Evolutionary conservation across 2,888 invertebrate species (phyloP).

Genomic region (Metalampra italica): DNA sequence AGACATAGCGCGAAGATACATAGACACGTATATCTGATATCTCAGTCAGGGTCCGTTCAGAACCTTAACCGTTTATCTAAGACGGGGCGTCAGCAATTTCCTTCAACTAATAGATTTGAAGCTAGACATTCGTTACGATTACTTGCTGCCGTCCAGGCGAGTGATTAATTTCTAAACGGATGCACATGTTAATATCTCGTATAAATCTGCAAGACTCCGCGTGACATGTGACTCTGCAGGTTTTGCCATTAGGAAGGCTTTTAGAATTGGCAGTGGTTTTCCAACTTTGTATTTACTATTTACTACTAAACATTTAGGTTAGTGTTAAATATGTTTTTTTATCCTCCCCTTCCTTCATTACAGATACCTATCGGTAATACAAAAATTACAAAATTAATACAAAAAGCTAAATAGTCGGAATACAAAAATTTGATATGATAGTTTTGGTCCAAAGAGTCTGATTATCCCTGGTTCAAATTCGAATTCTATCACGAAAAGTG

Average conservation of each 20-base stretch:
- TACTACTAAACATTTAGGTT: too few relatives aligned
- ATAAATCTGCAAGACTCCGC: constrained; percentile 31
- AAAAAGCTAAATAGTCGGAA: too few relatives aligned
- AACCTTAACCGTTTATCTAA: constrained; percentile 57
- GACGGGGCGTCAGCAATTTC: constrained; percentile 70
- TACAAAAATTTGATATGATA: too few relatives aligned
- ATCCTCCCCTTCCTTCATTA: too few relatives aligned
- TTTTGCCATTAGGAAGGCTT: background rate
- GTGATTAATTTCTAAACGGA: constrained; percentile 57
- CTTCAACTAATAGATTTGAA: constrained; percentile 65
- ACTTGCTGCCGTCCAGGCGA: constrained; percentile 35
- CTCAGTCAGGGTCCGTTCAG: constrained; percentile 13
- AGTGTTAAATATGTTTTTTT: too few relatives aligned
- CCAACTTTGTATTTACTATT: background rate
- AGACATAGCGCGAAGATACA: background rate
- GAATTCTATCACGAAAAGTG: too few relatives aligned
- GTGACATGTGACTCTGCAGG: constrained; percentile 10
- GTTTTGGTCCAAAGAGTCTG: too few relatives aligned
- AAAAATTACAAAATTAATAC: too few relatives aligned
- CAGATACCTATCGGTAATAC: too few relatives aligned
- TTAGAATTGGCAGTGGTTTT: background rate
- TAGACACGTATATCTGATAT: background rate
- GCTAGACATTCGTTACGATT: constrained; percentile 48
- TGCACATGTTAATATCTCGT: constrained; percentile 33
- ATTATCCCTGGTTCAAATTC: too few relatives aligned